Evolutionary conservation across 1,140 invertebrate species (phyloP).

Genomic region (Hestina assimilis): DNA sequence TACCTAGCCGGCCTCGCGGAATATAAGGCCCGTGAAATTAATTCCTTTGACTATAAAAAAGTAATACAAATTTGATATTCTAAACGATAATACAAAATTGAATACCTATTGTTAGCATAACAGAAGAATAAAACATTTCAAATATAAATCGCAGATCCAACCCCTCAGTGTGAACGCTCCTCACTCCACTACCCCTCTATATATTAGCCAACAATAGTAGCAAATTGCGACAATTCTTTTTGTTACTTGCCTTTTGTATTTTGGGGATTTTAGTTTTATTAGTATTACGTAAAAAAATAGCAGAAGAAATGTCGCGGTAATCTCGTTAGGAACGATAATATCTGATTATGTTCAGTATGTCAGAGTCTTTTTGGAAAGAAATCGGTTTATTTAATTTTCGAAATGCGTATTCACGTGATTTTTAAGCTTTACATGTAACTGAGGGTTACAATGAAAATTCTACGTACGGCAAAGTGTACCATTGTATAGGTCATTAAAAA

Average conservation of each 20-base stretch:
- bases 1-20: too few relatives aligned
- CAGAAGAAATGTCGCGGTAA: constrained; percentile 2
- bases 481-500: too few relatives aligned
- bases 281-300: constrained; percentile 15
- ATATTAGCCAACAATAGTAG: constrained; percentile 14
- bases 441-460: too few relatives aligned
- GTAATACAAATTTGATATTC: too few relatives aligned
- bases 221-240: constrained; percentile 19
- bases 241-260: constrained; percentile 15
- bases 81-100: not conserved
- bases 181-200: not conserved
- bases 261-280: constrained; percentile 18
- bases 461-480: too few relatives aligned
- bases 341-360: not conserved
- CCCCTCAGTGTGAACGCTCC: not conserved
- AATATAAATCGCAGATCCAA: not conserved
- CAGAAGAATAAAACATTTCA: not conserved
- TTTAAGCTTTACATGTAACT: too few relatives aligned
- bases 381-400: not conserved
- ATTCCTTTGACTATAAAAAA: too few relatives aligned
- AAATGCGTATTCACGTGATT: not conserved
- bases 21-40: too few relatives aligned
- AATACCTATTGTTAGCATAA: not conserved
- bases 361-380: not conserved
- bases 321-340: not conserved